Percentiles rank a stretch among this genome's conserved stretches.
Evolutionary conservation across 2,797 vertebrate genomes (phyloP).

Genomic region (Setipinna tenuifilis): DNA sequence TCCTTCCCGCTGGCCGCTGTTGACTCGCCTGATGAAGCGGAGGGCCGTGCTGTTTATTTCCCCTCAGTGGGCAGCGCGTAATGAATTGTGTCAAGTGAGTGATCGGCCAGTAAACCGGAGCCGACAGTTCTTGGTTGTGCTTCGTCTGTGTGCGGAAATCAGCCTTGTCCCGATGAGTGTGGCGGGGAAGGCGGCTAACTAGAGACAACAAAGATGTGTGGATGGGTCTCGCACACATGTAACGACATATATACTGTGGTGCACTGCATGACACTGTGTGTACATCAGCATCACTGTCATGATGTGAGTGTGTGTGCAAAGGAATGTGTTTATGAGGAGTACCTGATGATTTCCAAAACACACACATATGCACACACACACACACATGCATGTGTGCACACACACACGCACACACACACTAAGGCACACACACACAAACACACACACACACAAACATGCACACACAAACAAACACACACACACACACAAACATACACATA

Average conservation of each 20-base stretch:
- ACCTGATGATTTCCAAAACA: no score
- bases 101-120: background rate
- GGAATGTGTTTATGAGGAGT: no score
- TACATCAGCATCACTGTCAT: background rate
- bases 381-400: no score
- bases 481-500: no score
- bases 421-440: no score
- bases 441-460: no score
- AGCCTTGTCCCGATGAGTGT: background rate
- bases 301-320: background rate
- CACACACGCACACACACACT: no score
- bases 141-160: background rate
- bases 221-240: background rate
- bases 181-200: background rate
- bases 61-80: background rate
- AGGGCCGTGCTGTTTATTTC: background rate
- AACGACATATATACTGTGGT: background rate
- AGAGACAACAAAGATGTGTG: background rate
- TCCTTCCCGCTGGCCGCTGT: background rate
- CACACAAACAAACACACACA: no score
- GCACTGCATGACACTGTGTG: no score
- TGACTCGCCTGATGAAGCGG: background rate
- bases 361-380: no score
- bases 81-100: constrained; percentile 6
- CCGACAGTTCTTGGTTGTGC: background rate